Conservation (phyloP, 2,888 invertebrate genomes). For the Drosophila atroscutellata region DNA sequence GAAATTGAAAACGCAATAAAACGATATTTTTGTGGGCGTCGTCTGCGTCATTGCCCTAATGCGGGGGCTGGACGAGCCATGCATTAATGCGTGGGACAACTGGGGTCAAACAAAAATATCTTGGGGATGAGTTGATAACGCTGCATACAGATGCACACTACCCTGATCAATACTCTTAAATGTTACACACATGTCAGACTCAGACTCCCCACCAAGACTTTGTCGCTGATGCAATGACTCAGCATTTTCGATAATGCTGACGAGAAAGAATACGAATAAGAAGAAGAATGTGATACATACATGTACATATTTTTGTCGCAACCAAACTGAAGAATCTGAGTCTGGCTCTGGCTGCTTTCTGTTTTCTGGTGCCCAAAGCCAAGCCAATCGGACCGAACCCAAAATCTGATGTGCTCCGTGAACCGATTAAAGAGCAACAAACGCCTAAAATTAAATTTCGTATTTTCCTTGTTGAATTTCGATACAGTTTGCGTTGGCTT, state of each 20-base stretch:
- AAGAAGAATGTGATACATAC: not conserved
- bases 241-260: not conserved
- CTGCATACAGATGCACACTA: not conserved
- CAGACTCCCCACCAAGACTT: not conserved
- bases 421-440: slow-evolving; percentile 21
- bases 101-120: slow-evolving; percentile 4
- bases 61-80: slow-evolving; percentile 4
- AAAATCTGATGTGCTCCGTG: slow-evolving; percentile 28
- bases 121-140: not conserved
- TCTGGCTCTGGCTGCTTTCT: not conserved
- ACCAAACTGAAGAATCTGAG: not conserved
- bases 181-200: not conserved
- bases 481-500: slow-evolving; percentile 29
- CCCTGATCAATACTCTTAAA: not conserved
- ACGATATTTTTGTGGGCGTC: slow-evolving; percentile 39
- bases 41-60: slow-evolving; percentile 1
- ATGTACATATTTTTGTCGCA: not conserved
- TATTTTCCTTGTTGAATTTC: slow-evolving; percentile 33
- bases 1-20: slow-evolving; percentile 16
- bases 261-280: not conserved
- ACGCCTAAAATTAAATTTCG: slow-evolving; percentile 22
- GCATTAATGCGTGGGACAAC: not conserved
- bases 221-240: slow-evolving; percentile 8
- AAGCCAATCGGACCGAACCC: slow-evolving; percentile 1
- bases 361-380: slow-evolving; percentile 12